A percentile compares a stretch with the other conserved stretches of the same genome.
phyloP scores from a whole-genome alignment of 2,113 vertebrate genomes.

The Gadus chalcogrammus region DNA sequence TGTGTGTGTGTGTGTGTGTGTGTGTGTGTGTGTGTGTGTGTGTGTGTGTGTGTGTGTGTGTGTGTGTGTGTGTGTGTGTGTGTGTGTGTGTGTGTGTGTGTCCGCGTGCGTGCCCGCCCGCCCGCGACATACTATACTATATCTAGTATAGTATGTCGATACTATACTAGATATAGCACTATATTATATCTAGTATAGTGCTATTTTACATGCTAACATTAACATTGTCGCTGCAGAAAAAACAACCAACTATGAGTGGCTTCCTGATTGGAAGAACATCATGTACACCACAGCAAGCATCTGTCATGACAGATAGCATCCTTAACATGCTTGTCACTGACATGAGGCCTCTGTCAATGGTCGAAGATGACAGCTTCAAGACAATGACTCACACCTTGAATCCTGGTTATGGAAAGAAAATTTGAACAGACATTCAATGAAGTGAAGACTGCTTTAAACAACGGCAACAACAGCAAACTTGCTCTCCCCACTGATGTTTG shows the following conservation, averaged over 20 bases:
- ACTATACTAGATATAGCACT: no score
- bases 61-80: no score
- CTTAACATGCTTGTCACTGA: constrained; percentile 28
- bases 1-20: no score
- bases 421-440: no score
- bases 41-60: no score
- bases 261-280: not conserved
- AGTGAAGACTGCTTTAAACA: no score
- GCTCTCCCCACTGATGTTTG: no score
- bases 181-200: not conserved
- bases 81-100: no score
- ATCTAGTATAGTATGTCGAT: no score
- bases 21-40: no score
- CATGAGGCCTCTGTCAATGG: constrained; percentile 24
- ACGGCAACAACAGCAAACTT: no score
- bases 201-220: not conserved
- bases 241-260: not conserved
- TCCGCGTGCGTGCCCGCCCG: no score
- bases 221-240: not conserved
- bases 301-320: not conserved
- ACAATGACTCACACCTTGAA: constrained; percentile 26
- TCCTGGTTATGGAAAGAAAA: constrained; percentile 18
- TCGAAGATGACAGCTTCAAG: constrained; percentile 33
- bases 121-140: not conserved
- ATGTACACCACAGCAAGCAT: not conserved